Conservation (phyloP, 2,113 vertebrate genomes). For the Rafetus swinhoei region DNA sequence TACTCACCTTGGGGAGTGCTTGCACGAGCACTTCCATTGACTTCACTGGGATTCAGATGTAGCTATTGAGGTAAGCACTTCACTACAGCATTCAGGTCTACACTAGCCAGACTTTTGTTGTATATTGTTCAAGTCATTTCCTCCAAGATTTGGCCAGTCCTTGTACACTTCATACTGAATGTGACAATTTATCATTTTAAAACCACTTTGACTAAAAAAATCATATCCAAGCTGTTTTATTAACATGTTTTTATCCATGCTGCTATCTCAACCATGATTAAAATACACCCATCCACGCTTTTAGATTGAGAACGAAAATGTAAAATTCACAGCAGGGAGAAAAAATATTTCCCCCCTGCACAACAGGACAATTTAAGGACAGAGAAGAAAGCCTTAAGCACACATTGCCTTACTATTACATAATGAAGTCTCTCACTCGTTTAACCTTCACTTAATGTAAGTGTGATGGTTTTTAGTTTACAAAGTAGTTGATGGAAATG, state of each 20-base stretch:
- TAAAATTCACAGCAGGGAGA: background rate
- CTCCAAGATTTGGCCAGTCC: background rate
- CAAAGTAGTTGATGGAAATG: background rate
- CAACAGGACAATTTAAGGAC: background rate
- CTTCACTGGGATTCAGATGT: background rate
- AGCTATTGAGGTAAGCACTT: background rate
- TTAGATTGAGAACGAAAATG: background rate
- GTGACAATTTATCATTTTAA: background rate
- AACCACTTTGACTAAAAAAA: conserved; percentile 1
- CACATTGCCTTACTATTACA: background rate
- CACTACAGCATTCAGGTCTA: background rate
- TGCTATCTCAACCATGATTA: background rate
- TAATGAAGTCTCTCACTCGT: background rate
- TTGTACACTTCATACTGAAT: background rate
- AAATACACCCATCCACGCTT: background rate
- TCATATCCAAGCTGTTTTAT: background rate
- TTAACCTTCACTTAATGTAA: background rate
- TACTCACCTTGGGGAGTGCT: background rate
- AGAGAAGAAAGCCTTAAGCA: background rate
- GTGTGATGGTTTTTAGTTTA: background rate
- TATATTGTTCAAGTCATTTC: background rate
- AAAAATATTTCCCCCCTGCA: too few relatives aligned
- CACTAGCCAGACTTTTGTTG: background rate
- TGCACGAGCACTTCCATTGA: background rate
- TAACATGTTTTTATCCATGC: background rate